These are phyloP conservation scores for Taeniopygia guttata DNA, from an alignment of 2,797 vertebrate species.

Conservation along the genomic window DNA sequence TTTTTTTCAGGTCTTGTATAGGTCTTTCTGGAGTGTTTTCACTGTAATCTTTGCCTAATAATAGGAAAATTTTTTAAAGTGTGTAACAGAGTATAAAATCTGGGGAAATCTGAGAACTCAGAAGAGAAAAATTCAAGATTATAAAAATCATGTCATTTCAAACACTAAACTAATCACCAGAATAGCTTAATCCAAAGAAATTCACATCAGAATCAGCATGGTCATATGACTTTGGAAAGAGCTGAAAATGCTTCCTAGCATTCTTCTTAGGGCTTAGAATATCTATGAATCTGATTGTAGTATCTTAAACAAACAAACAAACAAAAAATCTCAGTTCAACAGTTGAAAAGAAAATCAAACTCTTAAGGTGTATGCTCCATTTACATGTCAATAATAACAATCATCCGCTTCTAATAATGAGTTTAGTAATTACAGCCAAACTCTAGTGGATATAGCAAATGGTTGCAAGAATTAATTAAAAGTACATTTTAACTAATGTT, in stretches of 20 bases:
- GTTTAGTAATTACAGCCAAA: background rate
- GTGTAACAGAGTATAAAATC: background rate
- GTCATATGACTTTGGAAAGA: background rate
- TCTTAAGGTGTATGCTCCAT: background rate
- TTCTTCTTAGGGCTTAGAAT: background rate
- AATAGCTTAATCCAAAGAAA: background rate
- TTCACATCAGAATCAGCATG: background rate
- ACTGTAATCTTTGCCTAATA: background rate
- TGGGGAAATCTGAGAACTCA: background rate
- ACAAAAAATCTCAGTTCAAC: background rate
- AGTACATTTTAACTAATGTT: background rate
- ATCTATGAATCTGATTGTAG: background rate
- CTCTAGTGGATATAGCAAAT: background rate
- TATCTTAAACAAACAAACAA: background rate
- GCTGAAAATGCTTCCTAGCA: background rate
- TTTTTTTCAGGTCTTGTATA: background rate
- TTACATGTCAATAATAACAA: background rate
- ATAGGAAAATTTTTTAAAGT: background rate
- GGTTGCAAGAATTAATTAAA: background rate
- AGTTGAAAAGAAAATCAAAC: background rate
- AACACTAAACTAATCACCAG: background rate
- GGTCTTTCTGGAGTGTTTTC: background rate
- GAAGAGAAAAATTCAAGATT: background rate
- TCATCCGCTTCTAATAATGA: background rate
- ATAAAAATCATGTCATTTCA: background rate